Conservation (phyloP, 2,113 vertebrate genomes). For the Oostethus manadensis region DNA sequence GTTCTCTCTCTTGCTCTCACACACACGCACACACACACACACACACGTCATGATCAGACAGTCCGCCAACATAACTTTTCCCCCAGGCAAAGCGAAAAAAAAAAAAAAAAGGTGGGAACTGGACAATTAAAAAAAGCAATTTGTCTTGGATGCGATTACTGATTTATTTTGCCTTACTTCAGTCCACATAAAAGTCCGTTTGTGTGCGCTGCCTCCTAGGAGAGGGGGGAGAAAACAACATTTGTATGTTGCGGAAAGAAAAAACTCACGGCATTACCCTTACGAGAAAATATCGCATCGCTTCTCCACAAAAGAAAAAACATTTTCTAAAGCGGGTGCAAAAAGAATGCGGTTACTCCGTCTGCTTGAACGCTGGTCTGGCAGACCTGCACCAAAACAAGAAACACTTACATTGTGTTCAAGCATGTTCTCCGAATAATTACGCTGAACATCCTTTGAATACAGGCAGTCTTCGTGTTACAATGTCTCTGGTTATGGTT, state of each 20-base stretch:
- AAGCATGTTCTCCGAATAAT: no score
- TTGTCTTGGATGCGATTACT: slow-evolving; percentile 50
- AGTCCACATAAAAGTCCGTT: slow-evolving; percentile 4
- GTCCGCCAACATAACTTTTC: slow-evolving; percentile 43
- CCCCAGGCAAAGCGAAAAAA: slow-evolving; percentile 21
- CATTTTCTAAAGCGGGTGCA: not conserved
- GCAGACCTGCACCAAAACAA: no score
- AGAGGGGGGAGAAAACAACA: slow-evolving; percentile 4
- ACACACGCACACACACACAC: not conserved
- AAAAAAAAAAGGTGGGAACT: slow-evolving; percentile 7
- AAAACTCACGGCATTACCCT: not conserved
- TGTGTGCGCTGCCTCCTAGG: slow-evolving; percentile 5
- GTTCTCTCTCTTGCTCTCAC: slow-evolving; percentile 7
- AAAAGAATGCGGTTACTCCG: no score
- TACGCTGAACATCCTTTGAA: no score
- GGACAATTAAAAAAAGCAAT: slow-evolving; percentile 42
- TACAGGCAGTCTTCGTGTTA: no score
- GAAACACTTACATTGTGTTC: no score
- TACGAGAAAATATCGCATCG: not conserved
- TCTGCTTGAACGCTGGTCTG: no score
- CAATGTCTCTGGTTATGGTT: no score
- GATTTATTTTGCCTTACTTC: slow-evolving; percentile 29
- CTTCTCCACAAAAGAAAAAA: not conserved
- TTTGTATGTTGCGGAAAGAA: slow-evolving; percentile 1
- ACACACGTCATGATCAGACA: slow-evolving; percentile 17